phyloP scores from a whole-genome alignment of 2,888 invertebrate genomes.

The Andrena hattorfiana region DNA sequence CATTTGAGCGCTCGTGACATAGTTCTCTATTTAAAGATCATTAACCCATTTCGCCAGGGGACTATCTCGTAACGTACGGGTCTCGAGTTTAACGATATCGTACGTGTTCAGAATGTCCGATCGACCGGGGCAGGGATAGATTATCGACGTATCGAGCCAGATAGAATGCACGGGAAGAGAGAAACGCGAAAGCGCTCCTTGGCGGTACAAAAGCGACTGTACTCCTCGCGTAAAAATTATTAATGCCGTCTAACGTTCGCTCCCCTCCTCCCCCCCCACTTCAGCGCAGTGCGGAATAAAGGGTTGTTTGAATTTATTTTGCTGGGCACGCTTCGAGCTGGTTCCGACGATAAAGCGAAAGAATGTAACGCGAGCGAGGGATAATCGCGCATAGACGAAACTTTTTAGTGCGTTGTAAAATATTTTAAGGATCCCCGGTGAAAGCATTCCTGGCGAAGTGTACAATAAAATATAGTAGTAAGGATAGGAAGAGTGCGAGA shows the following conservation, averaged over 20 bases:
- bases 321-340: neutral
- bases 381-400: constrained; percentile 16
- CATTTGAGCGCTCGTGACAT: constrained; percentile 40
- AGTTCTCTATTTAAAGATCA: constrained; percentile 50
- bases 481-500: constrained; percentile 18
- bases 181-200: neutral
- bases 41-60: constrained; percentile 47
- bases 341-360: constrained; percentile 7
- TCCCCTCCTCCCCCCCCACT: too few species aligned
- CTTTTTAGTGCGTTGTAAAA: constrained; percentile 17
- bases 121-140: constrained; percentile 7
- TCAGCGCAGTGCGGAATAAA: neutral
- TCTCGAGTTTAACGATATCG: constrained; percentile 34
- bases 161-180: constrained; percentile 16
- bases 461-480: constrained; percentile 12
- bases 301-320: constrained; percentile 1
- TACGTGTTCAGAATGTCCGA: constrained; percentile 23
- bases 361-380: neutral
- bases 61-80: constrained; percentile 11
- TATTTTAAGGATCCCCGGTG: constrained; percentile 20
- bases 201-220: neutral
- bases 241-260: neutral
- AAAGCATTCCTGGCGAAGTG: constrained; percentile 31
- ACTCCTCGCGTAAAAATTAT: neutral
- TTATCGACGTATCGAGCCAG: constrained; percentile 31